Conservation (phyloP, 2,113 vertebrate genomes). For the Mugil cephalus region DNA sequence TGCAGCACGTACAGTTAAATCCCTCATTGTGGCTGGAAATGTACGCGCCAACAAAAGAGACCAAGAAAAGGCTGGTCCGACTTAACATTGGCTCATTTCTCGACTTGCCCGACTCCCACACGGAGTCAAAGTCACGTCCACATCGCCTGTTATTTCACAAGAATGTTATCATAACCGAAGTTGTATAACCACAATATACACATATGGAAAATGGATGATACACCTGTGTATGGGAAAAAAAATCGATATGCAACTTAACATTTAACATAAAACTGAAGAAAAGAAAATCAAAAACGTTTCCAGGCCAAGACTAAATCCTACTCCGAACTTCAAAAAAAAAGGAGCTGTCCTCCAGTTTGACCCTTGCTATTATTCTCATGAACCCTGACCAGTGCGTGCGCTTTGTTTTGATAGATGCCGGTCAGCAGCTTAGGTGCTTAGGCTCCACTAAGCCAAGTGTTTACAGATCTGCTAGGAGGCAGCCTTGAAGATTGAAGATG, state of each 20-base stretch:
- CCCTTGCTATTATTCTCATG: slow-evolving; percentile 29
- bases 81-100: slow-evolving; percentile 39
- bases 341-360: slow-evolving; percentile 31
- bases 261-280: not conserved
- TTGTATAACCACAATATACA: slow-evolving; percentile 35
- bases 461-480: slow-evolving; percentile 67
- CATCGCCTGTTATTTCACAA: slow-evolving; percentile 48
- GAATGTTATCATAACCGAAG: slow-evolving; percentile 37
- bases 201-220: not conserved
- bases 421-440: slow-evolving; percentile 56
- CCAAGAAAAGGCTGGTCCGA: slow-evolving; percentile 47
- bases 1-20: slow-evolving; percentile 68
- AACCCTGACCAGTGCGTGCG: slow-evolving; percentile 23
- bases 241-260: too few relatives aligned
- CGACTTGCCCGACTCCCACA: slow-evolving; percentile 34
- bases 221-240: not conserved
- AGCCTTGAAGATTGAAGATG: slow-evolving; percentile 54
- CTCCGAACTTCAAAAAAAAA: slow-evolving; percentile 44
- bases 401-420: slow-evolving; percentile 65
- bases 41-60: slow-evolving; percentile 67
- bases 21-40: slow-evolving; percentile 69
- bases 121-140: slow-evolving; percentile 72
- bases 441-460: slow-evolving; percentile 64
- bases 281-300: slow-evolving; percentile 8
- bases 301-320: slow-evolving; percentile 5